These are phyloP conservation scores for Sphyrna mokarran DNA, from an alignment of 2,113 vertebrate genomes.

Conservation along the genomic window DNA sequence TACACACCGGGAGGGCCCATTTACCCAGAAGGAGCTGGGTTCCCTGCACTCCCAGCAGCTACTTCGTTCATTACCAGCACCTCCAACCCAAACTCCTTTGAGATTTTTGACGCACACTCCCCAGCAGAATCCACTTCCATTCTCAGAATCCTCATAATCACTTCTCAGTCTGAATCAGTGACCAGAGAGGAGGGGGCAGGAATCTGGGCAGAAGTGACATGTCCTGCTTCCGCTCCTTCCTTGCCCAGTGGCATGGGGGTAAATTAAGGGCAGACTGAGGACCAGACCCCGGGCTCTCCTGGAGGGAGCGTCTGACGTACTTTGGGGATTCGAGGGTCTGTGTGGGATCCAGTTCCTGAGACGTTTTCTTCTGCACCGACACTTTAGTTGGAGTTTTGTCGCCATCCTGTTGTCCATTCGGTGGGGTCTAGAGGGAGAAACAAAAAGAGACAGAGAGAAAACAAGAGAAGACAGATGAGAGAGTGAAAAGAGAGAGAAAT, in stretches of 20 bases:
- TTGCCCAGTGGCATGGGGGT: background rate
- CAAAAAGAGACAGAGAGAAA: too few species aligned
- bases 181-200: background rate
- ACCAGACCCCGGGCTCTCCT: background rate
- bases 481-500: background rate
- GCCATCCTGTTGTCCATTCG: background rate
- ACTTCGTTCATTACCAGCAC: too few species aligned
- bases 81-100: too few species aligned
- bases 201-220: background rate
- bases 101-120: background rate
- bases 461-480: background rate
- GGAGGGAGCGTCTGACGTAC: background rate
- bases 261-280: background rate
- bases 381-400: background rate
- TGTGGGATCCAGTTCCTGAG: background rate
- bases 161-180: background rate
- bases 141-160: background rate
- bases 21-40: too few species aligned
- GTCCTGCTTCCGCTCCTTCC: background rate
- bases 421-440: too few species aligned
- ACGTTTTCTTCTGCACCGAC: background rate
- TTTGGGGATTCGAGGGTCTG: background rate
- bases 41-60: background rate
- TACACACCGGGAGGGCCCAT: background rate
- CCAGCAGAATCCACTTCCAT: background rate